A percentile compares a stretch with the other conserved stretches of the same genome.
phyloP scores from a whole-genome alignment of 2,113 vertebrate species.

The Indicator indicator region DNA sequence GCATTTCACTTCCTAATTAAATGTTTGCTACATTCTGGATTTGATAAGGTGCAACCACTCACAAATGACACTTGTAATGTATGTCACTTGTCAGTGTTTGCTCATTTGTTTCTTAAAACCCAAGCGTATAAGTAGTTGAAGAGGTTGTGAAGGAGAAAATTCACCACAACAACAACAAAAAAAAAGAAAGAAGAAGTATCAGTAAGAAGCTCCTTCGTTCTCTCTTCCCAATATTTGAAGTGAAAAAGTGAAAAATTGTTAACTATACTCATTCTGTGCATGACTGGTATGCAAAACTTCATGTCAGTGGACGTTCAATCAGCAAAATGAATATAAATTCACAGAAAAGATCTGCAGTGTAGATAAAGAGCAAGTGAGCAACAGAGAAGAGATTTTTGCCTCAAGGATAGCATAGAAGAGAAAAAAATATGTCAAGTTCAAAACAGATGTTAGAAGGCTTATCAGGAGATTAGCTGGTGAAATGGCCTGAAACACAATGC shows the following conservation, averaged over 20 bases:
- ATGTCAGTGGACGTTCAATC: neutral
- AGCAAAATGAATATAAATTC: neutral
- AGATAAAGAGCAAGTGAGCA: neutral
- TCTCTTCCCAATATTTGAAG: neutral
- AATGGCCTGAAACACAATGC: conserved; percentile 41
- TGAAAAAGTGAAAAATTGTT: neutral
- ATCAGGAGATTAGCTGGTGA: conserved; percentile 43
- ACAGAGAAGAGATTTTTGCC: neutral
- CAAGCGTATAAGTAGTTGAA: neutral
- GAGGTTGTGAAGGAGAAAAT: neutral
- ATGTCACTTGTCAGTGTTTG: neutral
- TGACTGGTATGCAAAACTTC: neutral
- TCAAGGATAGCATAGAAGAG: neutral
- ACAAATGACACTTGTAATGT: neutral
- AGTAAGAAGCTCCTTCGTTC: neutral
- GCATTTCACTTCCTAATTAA: neutral
- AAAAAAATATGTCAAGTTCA: conserved; percentile 35
- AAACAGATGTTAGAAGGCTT: conserved; percentile 42
- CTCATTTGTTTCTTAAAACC: neutral
- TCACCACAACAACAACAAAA: no score
- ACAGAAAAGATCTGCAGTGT: neutral
- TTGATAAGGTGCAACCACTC: neutral
- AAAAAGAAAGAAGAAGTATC: neutral
- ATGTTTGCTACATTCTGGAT: neutral
- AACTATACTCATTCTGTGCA: neutral